Evolutionary conservation across 2,113 vertebrate genomes (phyloP).

Genomic region (Noctilio leporinus): DNA sequence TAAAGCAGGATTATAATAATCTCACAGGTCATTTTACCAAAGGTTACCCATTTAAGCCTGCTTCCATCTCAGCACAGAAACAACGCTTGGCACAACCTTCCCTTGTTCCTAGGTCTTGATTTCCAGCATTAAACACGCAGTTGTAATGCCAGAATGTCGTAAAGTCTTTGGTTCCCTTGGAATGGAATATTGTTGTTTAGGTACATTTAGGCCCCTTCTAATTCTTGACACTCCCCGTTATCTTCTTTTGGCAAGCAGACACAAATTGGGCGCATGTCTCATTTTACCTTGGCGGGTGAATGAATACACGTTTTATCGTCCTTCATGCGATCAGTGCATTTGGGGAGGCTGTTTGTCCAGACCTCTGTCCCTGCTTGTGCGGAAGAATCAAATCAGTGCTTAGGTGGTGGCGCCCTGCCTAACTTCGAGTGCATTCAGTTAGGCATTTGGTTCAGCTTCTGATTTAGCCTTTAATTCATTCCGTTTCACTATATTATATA

Average conservation of each 20-base stretch:
- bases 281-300: neutral
- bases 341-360: conserved; percentile 23
- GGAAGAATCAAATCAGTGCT: conserved; percentile 24
- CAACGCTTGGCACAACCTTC: conserved; percentile 44
- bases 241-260: conserved; percentile 16
- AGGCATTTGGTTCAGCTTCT: conserved; percentile 63
- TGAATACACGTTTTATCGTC: neutral
- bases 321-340: neutral
- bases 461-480: conserved; percentile 59
- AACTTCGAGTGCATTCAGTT: conserved; percentile 22
- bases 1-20: conserved; percentile 32
- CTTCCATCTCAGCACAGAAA: conserved; percentile 54
- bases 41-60: conserved; percentile 43
- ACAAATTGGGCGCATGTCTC: neutral
- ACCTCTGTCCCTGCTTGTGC: neutral
- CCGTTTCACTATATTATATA: conserved; percentile 36
- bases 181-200: conserved; percentile 49
- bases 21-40: conserved; percentile 62
- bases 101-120: conserved; percentile 43
- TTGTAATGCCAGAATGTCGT: neutral
- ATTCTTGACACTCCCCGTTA: conserved; percentile 49
- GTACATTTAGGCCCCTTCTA: conserved; percentile 60
- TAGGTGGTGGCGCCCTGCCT: conserved; percentile 14
- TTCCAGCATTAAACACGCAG: conserved; percentile 38
- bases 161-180: conserved; percentile 35